phyloP scores from a whole-genome alignment of 2,888 invertebrate genomes.

The Parnassius apollo region DNA sequence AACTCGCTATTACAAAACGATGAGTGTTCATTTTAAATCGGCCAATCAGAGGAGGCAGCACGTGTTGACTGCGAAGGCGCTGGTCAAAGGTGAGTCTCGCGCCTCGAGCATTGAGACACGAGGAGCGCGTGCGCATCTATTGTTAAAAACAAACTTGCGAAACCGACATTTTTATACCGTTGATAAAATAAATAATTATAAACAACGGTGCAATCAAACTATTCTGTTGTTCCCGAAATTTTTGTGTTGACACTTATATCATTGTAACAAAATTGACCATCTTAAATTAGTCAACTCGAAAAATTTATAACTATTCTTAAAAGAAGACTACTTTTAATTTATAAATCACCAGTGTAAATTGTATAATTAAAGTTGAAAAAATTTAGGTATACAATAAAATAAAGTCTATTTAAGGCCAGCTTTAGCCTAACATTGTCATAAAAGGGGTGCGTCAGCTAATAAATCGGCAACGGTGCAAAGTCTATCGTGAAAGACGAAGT shows the following conservation, averaged over 20 bases:
- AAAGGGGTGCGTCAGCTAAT: conserved; percentile 71
- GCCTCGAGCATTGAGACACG: conserved; percentile 46
- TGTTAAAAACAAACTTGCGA: conserved; percentile 51
- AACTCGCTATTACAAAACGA: conserved; percentile 55
- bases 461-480: conserved; percentile 64
- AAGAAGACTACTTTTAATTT: too few species aligned
- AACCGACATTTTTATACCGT: conserved; percentile 33
- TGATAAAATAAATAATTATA: too few species aligned
- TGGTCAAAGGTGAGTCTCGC: conserved; percentile 64
- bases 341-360: too few species aligned
- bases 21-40: conserved; percentile 58
- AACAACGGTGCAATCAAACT: too few species aligned
- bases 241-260: too few species aligned
- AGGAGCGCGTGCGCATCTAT: conserved; percentile 51
- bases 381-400: too few species aligned
- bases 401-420: conserved; percentile 37
- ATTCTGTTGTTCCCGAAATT: too few species aligned
- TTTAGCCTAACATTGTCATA: conserved; percentile 52
- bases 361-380: conserved; percentile 28
- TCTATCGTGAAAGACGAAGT: conserved; percentile 74
- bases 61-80: conserved; percentile 55
- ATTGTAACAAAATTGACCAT: too few species aligned
- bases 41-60: conserved; percentile 71
- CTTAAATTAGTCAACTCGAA: too few species aligned
- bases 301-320: too few species aligned